A percentile compares a stretch with the other conserved stretches of the same genome.
Evolutionary conservation across 2,888 invertebrate genomes (phyloP).

Genomic region (Orthonevra nobilis): DNA sequence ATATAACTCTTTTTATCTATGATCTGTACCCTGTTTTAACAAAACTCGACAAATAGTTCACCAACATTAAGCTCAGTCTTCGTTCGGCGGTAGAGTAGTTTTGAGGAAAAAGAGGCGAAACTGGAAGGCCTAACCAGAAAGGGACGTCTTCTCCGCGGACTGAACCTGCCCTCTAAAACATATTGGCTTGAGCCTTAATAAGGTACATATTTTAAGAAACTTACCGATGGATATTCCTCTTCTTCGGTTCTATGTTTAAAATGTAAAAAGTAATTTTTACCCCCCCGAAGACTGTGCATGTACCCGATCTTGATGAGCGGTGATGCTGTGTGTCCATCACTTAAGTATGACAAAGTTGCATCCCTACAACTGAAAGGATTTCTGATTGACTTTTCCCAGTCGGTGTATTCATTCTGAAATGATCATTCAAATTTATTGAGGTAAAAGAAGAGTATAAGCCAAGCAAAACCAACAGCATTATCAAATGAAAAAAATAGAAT

Average conservation of each 20-base stretch:
- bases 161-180: slow-evolving; percentile 85
- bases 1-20: background rate
- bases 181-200: no score
- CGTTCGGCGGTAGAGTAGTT: slow-evolving; percentile 91
- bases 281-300: slow-evolving; percentile 88
- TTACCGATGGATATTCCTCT: slow-evolving; percentile 88
- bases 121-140: slow-evolving; percentile 90
- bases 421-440: background rate
- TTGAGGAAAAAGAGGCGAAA: slow-evolving; percentile 85
- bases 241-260: slow-evolving; percentile 93
- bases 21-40: slow-evolving; percentile 92
- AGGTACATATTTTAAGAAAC: no score
- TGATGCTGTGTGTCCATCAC: slow-evolving; percentile 95
- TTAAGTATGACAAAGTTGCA: slow-evolving; percentile 91
- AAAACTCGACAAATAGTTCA: slow-evolving; percentile 93
- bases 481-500: no score
- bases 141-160: slow-evolving; percentile 93
- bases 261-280: slow-evolving; percentile 92
- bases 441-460: no score
- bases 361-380: slow-evolving; percentile 92
- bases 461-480: no score
- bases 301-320: slow-evolving; percentile 90
- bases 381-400: slow-evolving; percentile 95
- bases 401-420: slow-evolving; percentile 94
- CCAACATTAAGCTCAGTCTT: slow-evolving; percentile 88